phyloP scores from a whole-genome alignment of 2,797 vertebrate genomes.

The Falco concolor region DNA sequence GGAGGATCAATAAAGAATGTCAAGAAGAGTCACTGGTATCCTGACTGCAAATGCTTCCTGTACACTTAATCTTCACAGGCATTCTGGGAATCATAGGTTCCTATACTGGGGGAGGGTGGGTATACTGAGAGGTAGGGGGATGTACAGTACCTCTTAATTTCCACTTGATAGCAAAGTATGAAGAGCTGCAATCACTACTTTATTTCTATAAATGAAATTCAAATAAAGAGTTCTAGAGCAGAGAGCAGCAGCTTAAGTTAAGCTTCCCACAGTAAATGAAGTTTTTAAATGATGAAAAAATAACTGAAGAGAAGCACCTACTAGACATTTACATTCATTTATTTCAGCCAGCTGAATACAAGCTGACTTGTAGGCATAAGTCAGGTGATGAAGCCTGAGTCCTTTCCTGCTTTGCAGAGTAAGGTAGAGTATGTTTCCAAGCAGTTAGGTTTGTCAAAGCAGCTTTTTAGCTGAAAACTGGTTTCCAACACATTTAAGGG shows the following conservation, averaged over 20 bases:
- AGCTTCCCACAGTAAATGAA: background rate
- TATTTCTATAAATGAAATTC: background rate
- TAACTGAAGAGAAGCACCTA: background rate
- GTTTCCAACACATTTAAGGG: background rate
- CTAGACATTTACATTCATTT: background rate
- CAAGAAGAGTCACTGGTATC: background rate
- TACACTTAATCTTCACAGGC: background rate
- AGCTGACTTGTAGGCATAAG: background rate
- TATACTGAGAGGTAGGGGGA: rapidly evolving
- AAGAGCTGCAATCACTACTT: background rate
- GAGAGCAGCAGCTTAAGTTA: background rate
- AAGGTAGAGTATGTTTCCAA: background rate
- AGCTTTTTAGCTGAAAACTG: background rate
- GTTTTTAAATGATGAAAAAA: background rate
- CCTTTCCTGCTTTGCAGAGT: background rate
- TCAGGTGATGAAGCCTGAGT: background rate
- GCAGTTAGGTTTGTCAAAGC: background rate
- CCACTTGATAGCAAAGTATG: background rate
- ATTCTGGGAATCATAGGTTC: background rate
- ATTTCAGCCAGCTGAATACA: background rate
- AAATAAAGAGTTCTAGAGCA: background rate
- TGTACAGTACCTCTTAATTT: background rate
- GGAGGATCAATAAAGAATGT: background rate
- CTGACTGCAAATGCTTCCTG: background rate
- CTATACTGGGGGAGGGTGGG: background rate